phyloP scores from a whole-genome alignment of 2,888 invertebrate genomes.

The Andrena camellia region DNA sequence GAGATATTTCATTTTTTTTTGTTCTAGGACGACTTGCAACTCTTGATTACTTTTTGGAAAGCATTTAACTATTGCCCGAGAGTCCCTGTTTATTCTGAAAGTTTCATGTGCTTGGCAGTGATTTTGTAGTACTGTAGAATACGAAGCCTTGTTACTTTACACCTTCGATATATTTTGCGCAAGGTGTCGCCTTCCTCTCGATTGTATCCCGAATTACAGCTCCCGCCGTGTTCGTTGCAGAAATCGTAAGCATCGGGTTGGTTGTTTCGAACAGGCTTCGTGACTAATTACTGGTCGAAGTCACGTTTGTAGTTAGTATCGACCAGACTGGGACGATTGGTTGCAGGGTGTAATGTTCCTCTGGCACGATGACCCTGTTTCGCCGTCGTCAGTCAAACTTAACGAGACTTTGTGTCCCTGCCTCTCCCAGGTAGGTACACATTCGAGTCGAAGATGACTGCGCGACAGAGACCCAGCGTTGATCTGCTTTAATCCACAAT shows the following conservation, averaged over 20 bases:
- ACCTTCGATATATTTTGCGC: not conserved
- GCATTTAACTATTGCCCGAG: no score
- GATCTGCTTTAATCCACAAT: constrained; percentile 43
- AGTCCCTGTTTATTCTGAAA: no score
- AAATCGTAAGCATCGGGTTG: constrained; percentile 7
- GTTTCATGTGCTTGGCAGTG: no score
- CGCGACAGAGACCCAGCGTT: constrained; percentile 36
- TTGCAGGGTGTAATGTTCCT: constrained; percentile 45
- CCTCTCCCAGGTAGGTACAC: constrained; percentile 16
- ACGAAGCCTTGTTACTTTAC: not conserved
- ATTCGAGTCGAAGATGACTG: constrained; percentile 42
- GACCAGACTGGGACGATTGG: constrained; percentile 53
- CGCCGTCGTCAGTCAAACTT: constrained; percentile 77
- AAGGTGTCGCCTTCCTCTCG: not conserved
- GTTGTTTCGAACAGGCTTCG: constrained; percentile 36
- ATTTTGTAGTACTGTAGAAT: no score
- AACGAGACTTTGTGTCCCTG: constrained; percentile 78
- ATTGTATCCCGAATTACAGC: not conserved
- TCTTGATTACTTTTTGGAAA: no score
- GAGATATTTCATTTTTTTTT: no score
- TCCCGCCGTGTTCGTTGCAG: not conserved
- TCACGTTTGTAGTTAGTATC: constrained; percentile 50
- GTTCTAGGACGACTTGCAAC: no score
- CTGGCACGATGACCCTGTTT: constrained; percentile 63
- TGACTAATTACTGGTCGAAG: constrained; percentile 56